These are phyloP conservation scores for Micromesistius poutassou DNA, from an alignment of 2,797 vertebrate species.

Conservation along the genomic window DNA sequence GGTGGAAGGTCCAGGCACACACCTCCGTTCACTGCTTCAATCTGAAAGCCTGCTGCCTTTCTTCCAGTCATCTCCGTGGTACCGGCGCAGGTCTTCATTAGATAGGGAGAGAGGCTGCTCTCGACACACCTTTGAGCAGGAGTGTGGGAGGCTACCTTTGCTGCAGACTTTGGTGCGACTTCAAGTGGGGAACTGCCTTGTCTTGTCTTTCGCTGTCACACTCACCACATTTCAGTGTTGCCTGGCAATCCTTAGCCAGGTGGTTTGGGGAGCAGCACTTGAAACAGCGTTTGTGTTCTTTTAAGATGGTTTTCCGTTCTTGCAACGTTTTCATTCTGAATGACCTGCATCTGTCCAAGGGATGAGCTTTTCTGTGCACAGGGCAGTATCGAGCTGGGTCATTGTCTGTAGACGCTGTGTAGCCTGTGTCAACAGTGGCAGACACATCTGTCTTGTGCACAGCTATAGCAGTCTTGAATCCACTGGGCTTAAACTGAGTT, in stretches of 20 bases:
- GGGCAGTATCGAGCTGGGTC: conserved; percentile 3
- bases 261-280: conserved; percentile 14
- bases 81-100: too few species aligned
- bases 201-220: conserved; percentile 23
- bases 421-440: neutral
- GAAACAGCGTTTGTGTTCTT: conserved; percentile 19
- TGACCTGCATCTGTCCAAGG: conserved; percentile 7
- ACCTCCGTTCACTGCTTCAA: too few species aligned
- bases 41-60: too few species aligned
- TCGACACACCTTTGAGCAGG: conserved; percentile 33
- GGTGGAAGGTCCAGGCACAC: too few species aligned
- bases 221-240: neutral
- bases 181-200: neutral
- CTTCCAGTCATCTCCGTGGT: too few species aligned
- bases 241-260: conserved; percentile 17
- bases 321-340: conserved; percentile 21
- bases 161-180: conserved; percentile 32
- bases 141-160: neutral
- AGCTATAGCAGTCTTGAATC: neutral
- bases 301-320: conserved; percentile 16
- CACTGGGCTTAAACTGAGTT: neutral
- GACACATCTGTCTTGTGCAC: conserved; percentile 22
- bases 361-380: conserved; percentile 25
- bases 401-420: neutral
- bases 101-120: too few species aligned